Conservation (phyloP, 2,797 vertebrate genomes). For the Gobionotothen gibberifrons region DNA sequence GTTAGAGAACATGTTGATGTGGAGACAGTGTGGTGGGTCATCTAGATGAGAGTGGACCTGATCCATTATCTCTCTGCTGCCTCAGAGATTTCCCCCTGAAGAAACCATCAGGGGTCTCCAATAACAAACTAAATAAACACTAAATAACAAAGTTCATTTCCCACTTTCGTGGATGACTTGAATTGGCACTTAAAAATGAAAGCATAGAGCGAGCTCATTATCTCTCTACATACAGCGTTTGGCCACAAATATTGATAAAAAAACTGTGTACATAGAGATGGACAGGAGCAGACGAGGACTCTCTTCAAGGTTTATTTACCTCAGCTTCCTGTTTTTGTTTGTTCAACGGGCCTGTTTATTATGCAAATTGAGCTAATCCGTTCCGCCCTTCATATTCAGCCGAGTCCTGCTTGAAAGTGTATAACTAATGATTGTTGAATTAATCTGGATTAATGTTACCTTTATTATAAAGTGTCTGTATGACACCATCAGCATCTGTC, state of each 20-base stretch:
- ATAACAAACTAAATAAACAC: conserved; percentile 62
- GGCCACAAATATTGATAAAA: conserved; percentile 96
- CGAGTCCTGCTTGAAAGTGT: conserved; percentile 48
- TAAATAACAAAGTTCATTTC: neutral
- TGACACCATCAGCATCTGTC: neutral
- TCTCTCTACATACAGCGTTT: conserved; percentile 87
- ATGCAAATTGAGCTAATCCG: conserved; percentile 80
- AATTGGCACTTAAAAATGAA: conserved; percentile 92
- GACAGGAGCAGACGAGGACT: conserved; percentile 82
- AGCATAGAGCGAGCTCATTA: conserved; percentile 90
- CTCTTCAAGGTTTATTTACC: conserved; percentile 82
- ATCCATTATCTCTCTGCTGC: conserved; percentile 69
- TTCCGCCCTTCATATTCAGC: conserved; percentile 72
- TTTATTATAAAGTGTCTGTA: conserved; percentile 34
- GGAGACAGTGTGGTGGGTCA: conserved; percentile 69
- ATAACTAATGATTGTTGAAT: conserved; percentile 58
- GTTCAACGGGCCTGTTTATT: conserved; percentile 75
- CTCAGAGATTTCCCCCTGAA: conserved; percentile 53
- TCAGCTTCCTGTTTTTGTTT: conserved; percentile 54
- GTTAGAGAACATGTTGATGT: conserved; percentile 35
- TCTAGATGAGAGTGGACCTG: conserved; percentile 59
- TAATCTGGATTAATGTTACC: conserved; percentile 67
- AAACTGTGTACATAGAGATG: conserved; percentile 87
- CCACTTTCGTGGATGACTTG: conserved; percentile 83
- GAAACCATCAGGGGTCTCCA: conserved; percentile 51